Conservation (phyloP, 1,140 invertebrate genomes). For the Ceratitis capitata region DNA sequence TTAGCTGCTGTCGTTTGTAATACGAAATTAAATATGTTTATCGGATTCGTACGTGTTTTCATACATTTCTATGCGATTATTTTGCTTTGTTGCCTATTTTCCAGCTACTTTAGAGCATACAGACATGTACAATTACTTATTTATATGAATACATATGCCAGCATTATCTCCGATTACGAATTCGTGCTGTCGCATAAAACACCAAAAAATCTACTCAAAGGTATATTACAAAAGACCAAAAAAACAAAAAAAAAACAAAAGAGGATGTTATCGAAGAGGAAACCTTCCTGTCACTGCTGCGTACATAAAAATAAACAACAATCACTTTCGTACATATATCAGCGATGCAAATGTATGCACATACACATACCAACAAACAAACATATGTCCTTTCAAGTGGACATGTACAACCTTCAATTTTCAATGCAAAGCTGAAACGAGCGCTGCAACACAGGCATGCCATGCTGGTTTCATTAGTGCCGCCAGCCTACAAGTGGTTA, state of each 20-base stretch:
- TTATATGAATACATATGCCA: neutral
- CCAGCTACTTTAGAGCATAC: neutral
- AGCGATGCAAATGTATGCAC: neutral
- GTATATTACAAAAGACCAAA: neutral
- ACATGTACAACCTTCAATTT: neutral
- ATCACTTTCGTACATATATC: neutral
- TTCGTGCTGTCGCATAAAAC: neutral
- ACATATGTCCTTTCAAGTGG: constrained; percentile 5
- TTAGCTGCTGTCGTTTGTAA: neutral
- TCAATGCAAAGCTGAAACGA: neutral
- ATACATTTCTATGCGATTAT: neutral
- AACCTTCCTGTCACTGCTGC: neutral
- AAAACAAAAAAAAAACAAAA: too few relatives aligned
- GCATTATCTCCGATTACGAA: neutral
- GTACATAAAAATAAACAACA: neutral
- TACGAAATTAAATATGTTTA: constrained; percentile 19
- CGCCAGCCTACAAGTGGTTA: constrained; percentile 12
- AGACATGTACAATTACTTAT: neutral
- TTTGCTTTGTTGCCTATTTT: neutral
- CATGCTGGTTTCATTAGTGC: neutral
- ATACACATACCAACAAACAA: neutral
- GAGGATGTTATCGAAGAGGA: neutral
- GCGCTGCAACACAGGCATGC: neutral
- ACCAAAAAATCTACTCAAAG: neutral
- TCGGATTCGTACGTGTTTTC: neutral